phyloP scores from a whole-genome alignment of 2,797 vertebrate genomes.

The Halcyon smyrnensis region DNA sequence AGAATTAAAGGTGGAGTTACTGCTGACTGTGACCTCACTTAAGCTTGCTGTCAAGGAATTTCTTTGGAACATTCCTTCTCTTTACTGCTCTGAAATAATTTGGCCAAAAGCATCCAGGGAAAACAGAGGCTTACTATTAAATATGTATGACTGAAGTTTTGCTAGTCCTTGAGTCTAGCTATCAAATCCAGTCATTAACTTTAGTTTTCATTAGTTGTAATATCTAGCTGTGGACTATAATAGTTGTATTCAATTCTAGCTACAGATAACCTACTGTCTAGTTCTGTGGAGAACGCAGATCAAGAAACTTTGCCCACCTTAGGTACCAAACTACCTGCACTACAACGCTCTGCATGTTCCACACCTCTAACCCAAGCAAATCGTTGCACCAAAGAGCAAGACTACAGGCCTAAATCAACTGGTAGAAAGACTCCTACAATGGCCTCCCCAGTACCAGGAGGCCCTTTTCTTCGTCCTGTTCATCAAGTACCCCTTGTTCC shows the following conservation, averaged over 20 bases:
- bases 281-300: conserved; percentile 72
- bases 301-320: conserved; percentile 77
- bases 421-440: conserved; percentile 89
- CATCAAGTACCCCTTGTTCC: conserved; percentile 93
- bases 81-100: neutral
- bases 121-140: neutral
- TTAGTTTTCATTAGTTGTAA: neutral
- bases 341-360: conserved; percentile 81
- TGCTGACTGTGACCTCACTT: neutral
- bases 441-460: conserved; percentile 85
- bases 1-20: neutral
- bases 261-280: conserved; percentile 79
- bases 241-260: conserved; percentile 66
- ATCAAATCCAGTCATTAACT: neutral
- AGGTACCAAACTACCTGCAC: conserved; percentile 76
- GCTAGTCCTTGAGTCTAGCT: neutral
- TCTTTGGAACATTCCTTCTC: neutral
- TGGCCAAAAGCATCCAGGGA: neutral
- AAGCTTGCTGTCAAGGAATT: neutral
- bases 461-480: conserved; percentile 89
- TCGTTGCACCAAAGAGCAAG: conserved; percentile 90
- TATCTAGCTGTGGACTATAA: conserved; percentile 56
- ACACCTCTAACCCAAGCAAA: conserved; percentile 83
- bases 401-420: conserved; percentile 86
- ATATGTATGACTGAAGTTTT: neutral